These are phyloP conservation scores for Hippocampus comes DNA, from an alignment of 2,113 vertebrate genomes.

Conservation along the genomic window DNA sequence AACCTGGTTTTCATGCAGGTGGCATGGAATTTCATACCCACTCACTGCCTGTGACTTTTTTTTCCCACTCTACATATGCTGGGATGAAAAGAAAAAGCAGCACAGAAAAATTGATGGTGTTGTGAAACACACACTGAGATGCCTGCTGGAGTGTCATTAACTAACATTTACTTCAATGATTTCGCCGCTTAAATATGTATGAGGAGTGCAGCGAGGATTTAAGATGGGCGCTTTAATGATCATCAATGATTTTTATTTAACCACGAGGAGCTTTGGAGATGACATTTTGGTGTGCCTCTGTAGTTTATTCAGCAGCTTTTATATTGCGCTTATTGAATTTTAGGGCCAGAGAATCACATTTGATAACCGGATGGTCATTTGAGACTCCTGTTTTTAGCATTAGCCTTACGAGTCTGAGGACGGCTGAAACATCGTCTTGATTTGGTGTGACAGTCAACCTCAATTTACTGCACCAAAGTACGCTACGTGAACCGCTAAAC, in stretches of 20 bases:
- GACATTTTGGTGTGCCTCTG: conserved; percentile 6
- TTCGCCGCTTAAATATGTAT: conserved; percentile 25
- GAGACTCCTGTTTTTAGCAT: background rate
- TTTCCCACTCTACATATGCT: background rate
- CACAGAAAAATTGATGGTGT: background rate
- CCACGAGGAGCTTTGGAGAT: conserved; percentile 18
- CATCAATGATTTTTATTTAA: conserved; percentile 9
- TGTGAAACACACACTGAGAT: background rate
- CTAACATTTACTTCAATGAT: conserved; percentile 34
- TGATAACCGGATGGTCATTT: background rate
- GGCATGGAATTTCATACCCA: too few species aligned
- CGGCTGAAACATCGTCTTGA: too few species aligned
- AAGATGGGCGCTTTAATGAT: conserved; percentile 5
- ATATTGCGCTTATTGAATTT: background rate
- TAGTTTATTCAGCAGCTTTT: conserved; percentile 23
- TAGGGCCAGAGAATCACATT: background rate
- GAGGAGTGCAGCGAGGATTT: conserved; percentile 17
- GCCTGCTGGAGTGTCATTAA: conserved; percentile 16
- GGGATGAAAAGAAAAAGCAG: background rate
- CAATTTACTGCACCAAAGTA: too few species aligned
- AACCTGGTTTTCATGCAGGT: too few species aligned
- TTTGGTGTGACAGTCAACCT: too few species aligned
- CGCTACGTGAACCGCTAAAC: too few species aligned
- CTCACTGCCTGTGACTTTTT: background rate
- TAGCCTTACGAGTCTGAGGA: too few species aligned